Percentiles rank a stretch among this genome's conserved stretches.
These are phyloP conservation scores for Ophonus ardosiacus DNA, from an alignment of 2,888 invertebrate genomes.

Conservation along the genomic window DNA sequence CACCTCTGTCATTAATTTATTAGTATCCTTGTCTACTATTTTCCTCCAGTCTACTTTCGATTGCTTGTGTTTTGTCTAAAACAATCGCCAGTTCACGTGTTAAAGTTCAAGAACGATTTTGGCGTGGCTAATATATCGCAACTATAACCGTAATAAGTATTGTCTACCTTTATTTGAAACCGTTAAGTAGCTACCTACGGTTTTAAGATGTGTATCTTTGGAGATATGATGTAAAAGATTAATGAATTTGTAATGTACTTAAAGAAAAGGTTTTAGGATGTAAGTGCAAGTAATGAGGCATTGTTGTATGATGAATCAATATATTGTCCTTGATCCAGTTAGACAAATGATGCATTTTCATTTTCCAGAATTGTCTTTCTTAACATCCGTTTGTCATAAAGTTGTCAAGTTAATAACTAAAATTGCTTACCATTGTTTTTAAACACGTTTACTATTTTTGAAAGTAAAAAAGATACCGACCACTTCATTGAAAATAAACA, in stretches of 20 bases:
- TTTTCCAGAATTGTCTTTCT: not conserved
- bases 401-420: not conserved
- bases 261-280: not conserved
- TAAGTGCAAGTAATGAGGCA: not conserved
- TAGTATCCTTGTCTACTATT: not conserved
- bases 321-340: conserved; percentile 19
- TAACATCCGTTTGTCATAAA: not conserved
- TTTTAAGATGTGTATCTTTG: not conserved
- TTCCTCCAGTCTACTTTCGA: conserved; percentile 11
- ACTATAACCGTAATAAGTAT: conserved; percentile 3
- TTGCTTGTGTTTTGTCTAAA: conserved; percentile 8
- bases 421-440: too few relatives aligned
- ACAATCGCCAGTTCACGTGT: conserved; percentile 31
- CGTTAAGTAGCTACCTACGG: not conserved
- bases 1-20: not conserved
- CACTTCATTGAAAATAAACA: too few relatives aligned
- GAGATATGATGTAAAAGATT: conserved; percentile 29
- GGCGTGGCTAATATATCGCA: conserved; percentile 6
- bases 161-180: not conserved
- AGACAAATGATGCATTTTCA: not conserved
- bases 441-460: too few relatives aligned
- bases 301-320: not conserved
- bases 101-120: conserved; percentile 30
- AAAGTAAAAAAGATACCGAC: too few relatives aligned
- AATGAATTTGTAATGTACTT: conserved; percentile 3